Percentiles rank a stretch among this genome's conserved stretches.
These are phyloP conservation scores for Lasioglossum oenotherae DNA, from an alignment of 2,888 invertebrate species.

Conservation along the genomic window DNA sequence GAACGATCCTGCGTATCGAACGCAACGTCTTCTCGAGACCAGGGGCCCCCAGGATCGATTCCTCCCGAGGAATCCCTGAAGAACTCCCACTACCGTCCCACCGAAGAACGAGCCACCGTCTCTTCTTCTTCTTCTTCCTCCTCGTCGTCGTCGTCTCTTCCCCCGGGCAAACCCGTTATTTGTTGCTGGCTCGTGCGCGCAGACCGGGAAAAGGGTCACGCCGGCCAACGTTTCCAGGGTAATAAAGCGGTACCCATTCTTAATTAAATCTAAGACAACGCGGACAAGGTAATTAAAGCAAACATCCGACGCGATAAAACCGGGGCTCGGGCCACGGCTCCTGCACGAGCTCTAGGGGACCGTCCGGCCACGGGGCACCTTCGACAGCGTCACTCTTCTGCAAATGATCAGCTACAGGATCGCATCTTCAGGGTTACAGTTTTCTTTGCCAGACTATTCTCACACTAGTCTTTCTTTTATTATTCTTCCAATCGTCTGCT, in stretches of 20 bases:
- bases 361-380: background rate
- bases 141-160: background rate
- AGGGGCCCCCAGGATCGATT: slow-evolving; percentile 17
- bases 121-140: background rate
- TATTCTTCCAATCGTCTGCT: no score
- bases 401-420: no score
- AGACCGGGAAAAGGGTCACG: slow-evolving; percentile 31
- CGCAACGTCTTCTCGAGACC: slow-evolving; percentile 5
- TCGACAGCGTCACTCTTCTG: background rate
- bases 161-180: slow-evolving; percentile 12
- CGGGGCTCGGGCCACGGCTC: slow-evolving; percentile 22
- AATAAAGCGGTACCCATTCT: slow-evolving; percentile 82
- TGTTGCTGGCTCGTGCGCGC: slow-evolving; percentile 11
- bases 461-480: no score
- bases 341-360: background rate
- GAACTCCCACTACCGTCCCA: background rate
- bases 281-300: slow-evolving; percentile 79
- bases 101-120: background rate
- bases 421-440: no score
- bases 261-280: slow-evolving; percentile 82
- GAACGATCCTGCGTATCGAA: slow-evolving; percentile 26
- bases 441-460: no score
- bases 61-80: slow-evolving; percentile 1
- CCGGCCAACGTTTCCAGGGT: slow-evolving; percentile 61
- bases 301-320: slow-evolving; percentile 79